These are phyloP conservation scores for Lampris incognitus DNA, from an alignment of 2,113 vertebrate species.

Conservation along the genomic window DNA sequence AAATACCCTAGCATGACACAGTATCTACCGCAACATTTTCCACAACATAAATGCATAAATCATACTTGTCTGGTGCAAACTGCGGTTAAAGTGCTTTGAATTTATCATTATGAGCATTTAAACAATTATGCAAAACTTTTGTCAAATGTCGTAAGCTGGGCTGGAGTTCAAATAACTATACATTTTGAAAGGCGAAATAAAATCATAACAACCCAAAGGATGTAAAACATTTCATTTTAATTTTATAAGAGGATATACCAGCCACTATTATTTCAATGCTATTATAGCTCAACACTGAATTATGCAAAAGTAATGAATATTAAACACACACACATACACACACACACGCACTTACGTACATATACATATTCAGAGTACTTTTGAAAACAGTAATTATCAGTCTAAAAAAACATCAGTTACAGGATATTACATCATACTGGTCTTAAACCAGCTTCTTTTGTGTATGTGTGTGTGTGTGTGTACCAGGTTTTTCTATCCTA, in stretches of 20 bases:
- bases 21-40: too few species aligned
- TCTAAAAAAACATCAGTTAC: slow-evolving; percentile 64
- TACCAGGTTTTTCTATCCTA: too few species aligned
- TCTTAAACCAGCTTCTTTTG: slow-evolving; percentile 29
- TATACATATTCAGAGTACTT: slow-evolving; percentile 22
- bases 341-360: background rate
- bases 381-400: slow-evolving; percentile 37
- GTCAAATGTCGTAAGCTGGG: too few species aligned
- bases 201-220: slow-evolving; percentile 19
- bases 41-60: too few species aligned
- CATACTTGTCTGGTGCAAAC: too few species aligned
- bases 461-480: background rate
- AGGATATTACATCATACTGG: slow-evolving; percentile 74
- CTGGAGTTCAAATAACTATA: too few species aligned
- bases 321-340: slow-evolving; percentile 25
- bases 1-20: background rate
- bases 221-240: slow-evolving; percentile 28
- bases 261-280: slow-evolving; percentile 38
- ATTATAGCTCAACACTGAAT: slow-evolving; percentile 28
- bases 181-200: background rate
- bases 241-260: slow-evolving; percentile 31
- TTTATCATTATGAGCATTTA: too few species aligned
- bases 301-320: slow-evolving; percentile 45
- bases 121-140: too few species aligned
- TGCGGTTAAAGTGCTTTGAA: too few species aligned